Conservation (phyloP, 2,888 invertebrate genomes). For the Ceramica pisi region DNA sequence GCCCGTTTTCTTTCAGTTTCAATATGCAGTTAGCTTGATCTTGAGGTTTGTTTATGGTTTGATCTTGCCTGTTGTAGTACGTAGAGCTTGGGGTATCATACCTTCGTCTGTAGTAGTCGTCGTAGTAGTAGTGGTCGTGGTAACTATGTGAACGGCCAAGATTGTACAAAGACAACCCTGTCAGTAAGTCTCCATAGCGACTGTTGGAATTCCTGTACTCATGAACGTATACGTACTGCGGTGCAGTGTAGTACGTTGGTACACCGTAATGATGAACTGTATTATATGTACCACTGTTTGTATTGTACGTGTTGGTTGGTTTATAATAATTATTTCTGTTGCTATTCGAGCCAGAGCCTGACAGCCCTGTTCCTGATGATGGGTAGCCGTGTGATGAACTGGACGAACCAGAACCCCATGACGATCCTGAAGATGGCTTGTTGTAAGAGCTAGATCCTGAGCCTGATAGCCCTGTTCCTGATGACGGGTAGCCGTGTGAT, state of each 20-base stretch:
- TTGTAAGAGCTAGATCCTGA: conserved; percentile 1
- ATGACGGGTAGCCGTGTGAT: conserved; percentile 29
- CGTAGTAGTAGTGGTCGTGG: conserved; percentile 82
- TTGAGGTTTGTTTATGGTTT: conserved; percentile 14
- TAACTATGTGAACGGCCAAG: conserved; percentile 83
- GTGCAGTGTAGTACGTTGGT: conserved; percentile 72
- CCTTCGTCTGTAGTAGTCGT: conserved; percentile 83
- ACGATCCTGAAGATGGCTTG: conserved; percentile 12
- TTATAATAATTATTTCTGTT: conserved; percentile 35
- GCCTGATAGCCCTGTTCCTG: conserved; percentile 30
- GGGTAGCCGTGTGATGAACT: conserved; percentile 15
- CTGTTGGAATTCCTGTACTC: conserved; percentile 84
- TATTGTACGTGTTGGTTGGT: conserved; percentile 53
- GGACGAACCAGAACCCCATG: conserved; percentile 6
- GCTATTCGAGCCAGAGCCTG: conserved; percentile 29
- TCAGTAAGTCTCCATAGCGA: conserved; percentile 82
- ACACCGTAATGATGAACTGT: conserved; percentile 35
- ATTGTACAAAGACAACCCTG: conserved; percentile 85
- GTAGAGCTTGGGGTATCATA: conserved; percentile 68
- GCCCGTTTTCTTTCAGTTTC: conserved; percentile 79
- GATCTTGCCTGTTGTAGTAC: conserved; percentile 24
- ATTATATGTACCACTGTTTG: conserved; percentile 54
- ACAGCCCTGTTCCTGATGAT: conserved; percentile 28
- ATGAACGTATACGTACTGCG: conserved; percentile 83
- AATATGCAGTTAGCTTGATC: conserved; percentile 79